Evolutionary conservation across 2,113 vertebrate genomes (phyloP), one percentile per base, ranked within the genome.

Genomic region (Prietella phreatophila): DNA sequence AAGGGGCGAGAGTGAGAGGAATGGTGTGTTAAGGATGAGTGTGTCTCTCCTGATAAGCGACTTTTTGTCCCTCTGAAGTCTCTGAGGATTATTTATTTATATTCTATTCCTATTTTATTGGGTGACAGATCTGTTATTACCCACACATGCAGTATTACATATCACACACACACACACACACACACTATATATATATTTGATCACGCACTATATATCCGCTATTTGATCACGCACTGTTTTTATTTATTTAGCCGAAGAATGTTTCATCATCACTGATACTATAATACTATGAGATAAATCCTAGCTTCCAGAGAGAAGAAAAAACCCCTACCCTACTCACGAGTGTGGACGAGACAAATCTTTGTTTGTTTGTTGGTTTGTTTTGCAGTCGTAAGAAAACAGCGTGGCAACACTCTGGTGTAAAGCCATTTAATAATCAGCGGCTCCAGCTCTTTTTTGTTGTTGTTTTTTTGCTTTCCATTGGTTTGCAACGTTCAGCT

Each of bases 21-120:
- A 76, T 50, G 89, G 81, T 85, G 86, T 82, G 61, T 71, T 87
- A 39, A 87, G 85, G 89, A 91, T 85, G 89, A 88, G 90, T 89
- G 91, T 91, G 92, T 87, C 92, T 95, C 93, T 94, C 93, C 95
- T 95, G 95, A 96, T 95, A 96, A 95, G 95, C 88, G 88, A 93
- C 93, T 94, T 95, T 95, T 91, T 93, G 93, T 94, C 94, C 92
- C 92, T 92, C 92, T 93, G 92, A 93, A 92, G 92, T 88, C 73
- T 42, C 63, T 80, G 67, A 58, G 89, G 82, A 86, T 89, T 88
- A 53, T 67, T 84, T 84, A 84, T 84, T 84, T 69, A 69, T 69
- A 69, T 69, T 19, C 20, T 11, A 14, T 19, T 83, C 33, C 33
- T 83, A 47, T 83, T 83, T 83, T 83, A 67, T 50, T 71, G 60